Evolutionary conservation across 2,888 invertebrate genomes (phyloP).

Genomic region (Melanargia galathea): DNA sequence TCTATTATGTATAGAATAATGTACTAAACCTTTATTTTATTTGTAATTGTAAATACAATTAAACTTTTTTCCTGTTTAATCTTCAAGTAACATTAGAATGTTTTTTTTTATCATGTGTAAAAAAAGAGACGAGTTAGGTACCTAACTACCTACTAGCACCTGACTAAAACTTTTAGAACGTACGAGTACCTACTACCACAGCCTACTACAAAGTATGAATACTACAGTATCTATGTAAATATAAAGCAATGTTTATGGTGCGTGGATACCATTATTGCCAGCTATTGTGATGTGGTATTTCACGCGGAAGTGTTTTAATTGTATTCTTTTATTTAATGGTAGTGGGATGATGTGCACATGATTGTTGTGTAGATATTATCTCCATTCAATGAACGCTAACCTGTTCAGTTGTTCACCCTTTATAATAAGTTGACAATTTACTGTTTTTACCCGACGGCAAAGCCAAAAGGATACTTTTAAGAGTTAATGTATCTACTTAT

Average conservation of each 20-base stretch:
- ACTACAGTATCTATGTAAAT: slow-evolving; percentile 2
- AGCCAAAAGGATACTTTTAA: too few relatives aligned
- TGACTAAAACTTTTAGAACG: too few relatives aligned
- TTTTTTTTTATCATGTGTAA: not conserved
- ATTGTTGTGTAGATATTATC: not conserved
- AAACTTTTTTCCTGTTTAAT: slow-evolving; percentile 7
- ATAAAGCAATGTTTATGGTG: not conserved
- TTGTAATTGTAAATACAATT: too few relatives aligned
- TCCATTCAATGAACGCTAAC: not conserved
- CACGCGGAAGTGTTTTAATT: slow-evolving; percentile 7
- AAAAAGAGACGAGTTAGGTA: not conserved
- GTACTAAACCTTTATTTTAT: too few relatives aligned
- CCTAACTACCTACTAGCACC: not conserved
- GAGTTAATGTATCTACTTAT: too few relatives aligned
- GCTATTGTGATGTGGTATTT: slow-evolving; percentile 2
- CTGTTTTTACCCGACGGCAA: too few relatives aligned
- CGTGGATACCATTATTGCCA: not conserved
- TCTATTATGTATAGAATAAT: too few relatives aligned
- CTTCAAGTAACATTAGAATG: slow-evolving; percentile 3
- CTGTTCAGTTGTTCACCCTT: too few relatives aligned
- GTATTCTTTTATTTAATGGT: not conserved
- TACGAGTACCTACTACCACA: not conserved
- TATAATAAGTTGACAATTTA: too few relatives aligned
- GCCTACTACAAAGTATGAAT: too few relatives aligned
- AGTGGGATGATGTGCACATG: not conserved